Percentiles rank a stretch among this genome's conserved stretches.
Evolutionary conservation across 1,140 invertebrate species (phyloP).

Genomic region (Scylla paramamosain): DNA sequence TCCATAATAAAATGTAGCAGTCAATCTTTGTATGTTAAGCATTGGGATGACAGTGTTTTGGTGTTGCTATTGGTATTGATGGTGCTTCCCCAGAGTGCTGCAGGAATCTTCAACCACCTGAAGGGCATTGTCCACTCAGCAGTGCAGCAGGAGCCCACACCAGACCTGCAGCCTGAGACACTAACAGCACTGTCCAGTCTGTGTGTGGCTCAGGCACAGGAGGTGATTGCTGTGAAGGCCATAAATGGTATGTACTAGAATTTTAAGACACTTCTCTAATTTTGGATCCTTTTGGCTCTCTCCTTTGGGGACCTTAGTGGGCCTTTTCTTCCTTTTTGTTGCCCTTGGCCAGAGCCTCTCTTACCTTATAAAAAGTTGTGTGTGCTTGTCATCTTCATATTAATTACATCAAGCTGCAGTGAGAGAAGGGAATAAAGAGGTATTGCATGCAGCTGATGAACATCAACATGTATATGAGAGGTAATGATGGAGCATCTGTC

Average conservation of each 20-base stretch:
- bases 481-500: too few relatives aligned
- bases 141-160: constrained; percentile 96
- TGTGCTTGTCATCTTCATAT: too few relatives aligned
- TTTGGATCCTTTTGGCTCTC: not conserved
- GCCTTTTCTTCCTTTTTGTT: too few relatives aligned
- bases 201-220: constrained; percentile 99
- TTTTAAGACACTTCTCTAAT: too few relatives aligned
- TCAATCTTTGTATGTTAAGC: too few relatives aligned
- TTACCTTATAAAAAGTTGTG: too few relatives aligned
- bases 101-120: constrained; percentile 94
- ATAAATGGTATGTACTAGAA: constrained; percentile 87
- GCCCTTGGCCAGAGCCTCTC: not conserved
- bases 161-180: constrained; percentile 96
- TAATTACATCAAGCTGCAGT: too few relatives aligned
- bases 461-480: too few relatives aligned
- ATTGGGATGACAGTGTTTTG: too few relatives aligned
- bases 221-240: constrained; percentile 97
- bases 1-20: too few relatives aligned
- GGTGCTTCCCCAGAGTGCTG: constrained; percentile 86
- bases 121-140: constrained; percentile 91
- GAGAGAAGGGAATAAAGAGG: not conserved
- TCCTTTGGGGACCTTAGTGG: too few relatives aligned
- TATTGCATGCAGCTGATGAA: too few relatives aligned
- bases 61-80: not conserved
- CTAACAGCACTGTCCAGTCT: constrained; percentile 90